Conservation (phyloP, 2,888 invertebrate species). For the Pyralis farinalis region DNA sequence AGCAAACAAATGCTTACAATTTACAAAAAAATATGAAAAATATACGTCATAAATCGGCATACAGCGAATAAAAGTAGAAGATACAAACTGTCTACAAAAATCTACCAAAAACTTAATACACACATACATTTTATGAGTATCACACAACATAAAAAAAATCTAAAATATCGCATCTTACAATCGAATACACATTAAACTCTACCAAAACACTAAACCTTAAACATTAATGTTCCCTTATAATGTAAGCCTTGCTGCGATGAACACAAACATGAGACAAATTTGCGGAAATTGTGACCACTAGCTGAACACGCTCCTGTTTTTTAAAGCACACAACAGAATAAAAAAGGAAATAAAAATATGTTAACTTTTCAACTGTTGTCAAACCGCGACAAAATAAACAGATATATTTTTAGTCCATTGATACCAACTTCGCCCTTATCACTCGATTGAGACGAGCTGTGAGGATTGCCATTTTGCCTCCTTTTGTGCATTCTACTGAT, state of each 20-base stretch:
- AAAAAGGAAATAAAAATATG: too few relatives aligned
- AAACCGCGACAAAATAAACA: too few relatives aligned
- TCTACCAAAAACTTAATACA: conserved; percentile 35
- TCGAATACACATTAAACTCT: conserved; percentile 21
- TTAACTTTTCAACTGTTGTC: too few relatives aligned
- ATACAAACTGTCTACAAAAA: conserved; percentile 29
- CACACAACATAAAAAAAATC: conserved; percentile 32
- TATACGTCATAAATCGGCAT: conserved; percentile 31
- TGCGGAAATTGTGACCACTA: conserved; percentile 15
- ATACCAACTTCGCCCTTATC: too few relatives aligned
- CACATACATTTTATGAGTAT: conserved; percentile 45
- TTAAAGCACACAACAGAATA: too few relatives aligned
- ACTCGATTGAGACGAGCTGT: too few relatives aligned
- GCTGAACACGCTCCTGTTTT: conserved; percentile 10
- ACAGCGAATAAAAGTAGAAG: conserved; percentile 32
- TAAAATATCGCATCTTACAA: conserved; percentile 22
- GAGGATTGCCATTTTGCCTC: too few relatives aligned
- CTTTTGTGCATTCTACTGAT: too few relatives aligned
- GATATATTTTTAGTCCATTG: too few relatives aligned
- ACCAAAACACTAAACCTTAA: conserved; percentile 16
- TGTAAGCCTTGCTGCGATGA: conserved; percentile 13
- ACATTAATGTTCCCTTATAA: conserved; percentile 15
- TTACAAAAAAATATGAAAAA: conserved; percentile 60
- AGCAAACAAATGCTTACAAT: conserved; percentile 82
- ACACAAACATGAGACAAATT: conserved; percentile 14